A percentile compares a stretch with the other conserved stretches of the same genome.
phyloP scores from a whole-genome alignment of 2,113 vertebrate species.

The Caloenas nicobarica region DNA sequence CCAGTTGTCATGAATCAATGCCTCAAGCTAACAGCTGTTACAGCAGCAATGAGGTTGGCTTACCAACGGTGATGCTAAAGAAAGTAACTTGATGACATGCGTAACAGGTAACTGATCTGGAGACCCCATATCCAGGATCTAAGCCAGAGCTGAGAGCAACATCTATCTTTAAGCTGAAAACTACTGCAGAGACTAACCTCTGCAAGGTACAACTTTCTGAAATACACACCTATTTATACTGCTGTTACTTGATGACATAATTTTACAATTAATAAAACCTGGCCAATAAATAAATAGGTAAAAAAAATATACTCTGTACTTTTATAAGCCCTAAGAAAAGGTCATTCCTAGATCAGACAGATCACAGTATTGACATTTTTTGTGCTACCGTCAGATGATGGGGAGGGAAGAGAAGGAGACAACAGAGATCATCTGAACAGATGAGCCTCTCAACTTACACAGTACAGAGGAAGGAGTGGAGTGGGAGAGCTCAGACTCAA shows the following conservation, averaged over 20 bases:
- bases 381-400: not conserved
- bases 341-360: not conserved
- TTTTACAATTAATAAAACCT: not conserved
- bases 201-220: not conserved
- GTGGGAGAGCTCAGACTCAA: conserved; percentile 70
- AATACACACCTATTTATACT: not conserved
- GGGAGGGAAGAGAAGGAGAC: not conserved
- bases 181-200: not conserved
- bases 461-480: conserved; percentile 72
- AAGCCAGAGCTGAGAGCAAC: not conserved
- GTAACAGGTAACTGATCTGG: not conserved
- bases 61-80: not conserved
- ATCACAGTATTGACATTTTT: not conserved
- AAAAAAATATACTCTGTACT: not conserved
- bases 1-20: not conserved
- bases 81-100: not conserved
- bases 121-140: not conserved
- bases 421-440: conserved; percentile 9
- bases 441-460: conserved; percentile 78
- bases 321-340: not conserved
- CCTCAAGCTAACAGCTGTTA: not conserved
- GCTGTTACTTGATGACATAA: not conserved
- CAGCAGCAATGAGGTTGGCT: not conserved
- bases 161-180: not conserved
- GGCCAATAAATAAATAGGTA: not conserved